Base-by-base conservation (phyloP, 2,888 invertebrate species). In the Tetragnatha montana region DNA sequence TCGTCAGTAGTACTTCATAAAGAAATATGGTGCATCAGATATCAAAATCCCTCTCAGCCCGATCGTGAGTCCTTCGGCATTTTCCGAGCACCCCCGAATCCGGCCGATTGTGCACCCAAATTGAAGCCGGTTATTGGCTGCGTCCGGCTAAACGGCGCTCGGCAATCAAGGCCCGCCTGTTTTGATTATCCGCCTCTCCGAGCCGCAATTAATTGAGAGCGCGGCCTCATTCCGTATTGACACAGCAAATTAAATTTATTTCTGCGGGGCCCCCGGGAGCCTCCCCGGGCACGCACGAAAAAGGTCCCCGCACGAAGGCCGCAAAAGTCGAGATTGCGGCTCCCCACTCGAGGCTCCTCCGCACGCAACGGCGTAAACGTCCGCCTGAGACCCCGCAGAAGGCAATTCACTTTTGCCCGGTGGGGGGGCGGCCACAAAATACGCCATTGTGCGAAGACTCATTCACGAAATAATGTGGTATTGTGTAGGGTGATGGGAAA, bases 241-340 rank as follows among this genome's bases (percentile, higher is more conserved):
- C 88, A 51, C 81, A 89, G 79, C 83, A 89, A 83, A 89, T 89
- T 89, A 89, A 89, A 89, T 89, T 89, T 89, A 89, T 89, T 89
- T 89, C 88, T 89, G 75, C 88, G 80, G 50, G 76, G 51, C 71
- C 70, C 81, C 71, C 49, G 68, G 35, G 50, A 71, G 81, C 69
- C 74, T 89, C 74, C 12, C 75, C 14, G 22, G 76, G 68, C 35
- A 21, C 7, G 75, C 78, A 81, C 69, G 87, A 70, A 83, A 88
- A 88, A 86, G 14, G 17, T 47, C 60, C 60, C 68, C 50, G 75
- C 83, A 83, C 47, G 75, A 75, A 50, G 17, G 75, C 79, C 68
- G 79, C 78, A 73, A 47, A 47, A 12, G 73, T 35, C 35, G 35
- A 35, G 35, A 35, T 35, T 79, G 47, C 17, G 49, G 35, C 14